Base-by-base conservation (phyloP, 2,797 vertebrate species). In the Cirrhinus molitorella region DNA sequence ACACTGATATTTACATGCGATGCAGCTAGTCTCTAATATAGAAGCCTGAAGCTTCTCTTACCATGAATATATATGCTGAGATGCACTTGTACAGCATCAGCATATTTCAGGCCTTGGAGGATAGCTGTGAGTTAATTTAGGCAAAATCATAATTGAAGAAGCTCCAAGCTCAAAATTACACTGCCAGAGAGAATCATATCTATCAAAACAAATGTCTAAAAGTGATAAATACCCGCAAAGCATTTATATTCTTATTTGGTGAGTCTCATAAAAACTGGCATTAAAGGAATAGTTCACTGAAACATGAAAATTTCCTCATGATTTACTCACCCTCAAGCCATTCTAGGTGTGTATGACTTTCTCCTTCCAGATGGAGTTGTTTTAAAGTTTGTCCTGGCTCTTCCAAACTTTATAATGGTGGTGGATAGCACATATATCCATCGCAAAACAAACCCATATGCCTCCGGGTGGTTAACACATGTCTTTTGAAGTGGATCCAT, bases 41-140 rank as follows among this genome's bases (percentile, higher is more conserved):
- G 53, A 49, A 74, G 45, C 17, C 47, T 76, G 12, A 31, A 67
- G 61, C 45, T 55, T 83, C 71, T 83, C 61, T 31, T 25, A 67
- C n/a, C 21, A 73, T 75, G 59, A 83, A 75, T 75, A 75, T 75
- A 83, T 75, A 83, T 67, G 34, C 45, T 16, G 55, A 81, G 68
- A 49, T 72, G 19, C 12, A 55, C 49, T 76, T 76, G 16, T 49
- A 28, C 59, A 25, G 61, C 61, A 83, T 83, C 61, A 76, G 81
- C 81, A 76, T 7, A 75, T 83, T 83, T 47, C 61, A 34, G 49
- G 63, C 81, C 81, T 75, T 28, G 61, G 61, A 83, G 72, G 72
- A 76, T 55, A 31, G 47, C 14, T 3, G 17, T 19, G 9, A 83
- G 63, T 57, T 76, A 51, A 81, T 73, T 73, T 81, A 81, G 70